phyloP scores from a whole-genome alignment of 64 coral and sea anemone genomes.

The Stichodactyla mertensii region DNA sequence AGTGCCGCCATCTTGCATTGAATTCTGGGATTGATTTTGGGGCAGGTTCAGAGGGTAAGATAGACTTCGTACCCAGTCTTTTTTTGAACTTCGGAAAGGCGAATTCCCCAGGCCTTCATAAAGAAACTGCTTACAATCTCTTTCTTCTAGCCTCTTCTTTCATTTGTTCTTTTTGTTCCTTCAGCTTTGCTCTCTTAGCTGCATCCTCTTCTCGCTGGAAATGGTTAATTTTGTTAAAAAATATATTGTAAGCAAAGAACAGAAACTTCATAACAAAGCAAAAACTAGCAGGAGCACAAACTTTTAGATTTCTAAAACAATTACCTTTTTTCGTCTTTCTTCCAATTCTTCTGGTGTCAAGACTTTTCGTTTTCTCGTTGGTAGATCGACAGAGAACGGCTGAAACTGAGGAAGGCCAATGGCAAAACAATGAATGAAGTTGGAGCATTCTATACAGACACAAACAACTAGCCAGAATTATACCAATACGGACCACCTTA shows the following conservation, averaged over 20 bases:
- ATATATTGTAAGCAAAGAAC: not conserved
- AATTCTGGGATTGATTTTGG: too few relatives aligned
- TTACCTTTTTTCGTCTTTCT: slow-evolving; percentile 70
- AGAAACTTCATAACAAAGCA: not conserved
- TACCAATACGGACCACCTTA: too few relatives aligned
- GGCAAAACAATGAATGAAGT: not conserved
- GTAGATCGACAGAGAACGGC: slow-evolving; percentile 27
- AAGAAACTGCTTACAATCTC: slow-evolving; percentile 50
- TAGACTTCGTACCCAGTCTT: too few relatives aligned
- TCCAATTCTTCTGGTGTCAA: slow-evolving; percentile 73
- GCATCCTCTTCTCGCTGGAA: slow-evolving; percentile 63
- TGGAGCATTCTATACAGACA: too few relatives aligned
- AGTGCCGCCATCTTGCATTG: too few relatives aligned
- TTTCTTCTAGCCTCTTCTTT: slow-evolving; percentile 62
- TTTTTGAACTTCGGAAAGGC: too few relatives aligned
- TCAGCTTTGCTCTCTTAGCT: slow-evolving; percentile 69
- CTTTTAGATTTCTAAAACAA: not conserved
- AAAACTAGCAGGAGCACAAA: not conserved
- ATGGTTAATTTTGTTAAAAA: not conserved
- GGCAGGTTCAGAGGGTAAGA: too few relatives aligned
- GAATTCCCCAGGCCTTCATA: too few relatives aligned
- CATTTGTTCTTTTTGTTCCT: slow-evolving; percentile 63
- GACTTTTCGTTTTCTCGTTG: slow-evolving; percentile 63
- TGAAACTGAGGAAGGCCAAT: not conserved
- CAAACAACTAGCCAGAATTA: too few relatives aligned